Base-by-base conservation (phyloP, 2,113 vertebrate species). In the Hystrix brachyura region DNA sequence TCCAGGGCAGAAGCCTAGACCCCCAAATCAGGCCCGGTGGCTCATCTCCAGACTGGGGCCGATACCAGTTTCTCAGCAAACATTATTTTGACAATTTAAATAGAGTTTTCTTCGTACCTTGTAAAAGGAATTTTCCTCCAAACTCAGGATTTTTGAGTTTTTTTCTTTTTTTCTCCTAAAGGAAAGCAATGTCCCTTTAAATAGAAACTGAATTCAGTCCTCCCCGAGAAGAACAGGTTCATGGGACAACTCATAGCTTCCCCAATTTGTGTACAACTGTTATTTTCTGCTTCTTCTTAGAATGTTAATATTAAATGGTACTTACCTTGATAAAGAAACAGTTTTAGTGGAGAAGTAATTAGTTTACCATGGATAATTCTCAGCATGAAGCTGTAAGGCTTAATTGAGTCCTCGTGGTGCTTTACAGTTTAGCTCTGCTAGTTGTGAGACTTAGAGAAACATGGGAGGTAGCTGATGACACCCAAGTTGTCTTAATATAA, bases 221-320 rank as follows among this genome's bases (percentile, higher is more conserved):
- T 43, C 7, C n/a, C 6, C 55, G 21, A 86, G 96, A 57, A 85
- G 86, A 81, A 86, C 96, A 96, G 95, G 96, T 97, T 96, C 95
- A 7, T 25, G 88, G 95, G 91, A 46, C 81, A 90, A n/a, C 67
- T 94, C 92, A 60, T 18, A 87, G 97, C 69, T 93, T 83, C 90
- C 95, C 90, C 71, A 79, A 43, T 94, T 91, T 96, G 59, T 78
- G 64, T 74, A 23, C 3, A 15, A 8, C 53, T 79, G 80, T 74
- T 79, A 60, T 87, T 97, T 97, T 84, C 64, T 94, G 90, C 14
- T 87, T 79, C 84, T 89, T 88, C 88, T 94, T n/a, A 71, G 38
- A 48, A 19, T 90, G 72, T 71, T 74, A 48, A 34, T 92, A 94
- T 85, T 95, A 18, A 69, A 74, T 74, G 72, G 43, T 64, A 69